A percentile compares a stretch with the other conserved stretches of the same genome.
phyloP scores from a whole-genome alignment of 2,888 invertebrate species.

The Eupithecia dodoneata region DNA sequence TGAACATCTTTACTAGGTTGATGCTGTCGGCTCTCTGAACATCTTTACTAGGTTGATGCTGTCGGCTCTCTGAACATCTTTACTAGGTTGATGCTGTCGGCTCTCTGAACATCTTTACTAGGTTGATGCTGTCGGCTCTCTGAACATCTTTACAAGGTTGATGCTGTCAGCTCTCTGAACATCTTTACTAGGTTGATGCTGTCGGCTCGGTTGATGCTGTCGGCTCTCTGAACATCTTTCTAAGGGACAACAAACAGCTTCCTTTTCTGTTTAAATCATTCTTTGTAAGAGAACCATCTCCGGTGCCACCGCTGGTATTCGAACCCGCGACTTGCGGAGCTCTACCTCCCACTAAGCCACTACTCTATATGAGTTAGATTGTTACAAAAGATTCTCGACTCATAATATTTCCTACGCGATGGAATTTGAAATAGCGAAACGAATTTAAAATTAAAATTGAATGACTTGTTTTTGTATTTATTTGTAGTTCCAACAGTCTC shows the following conservation, averaged over 20 bases:
- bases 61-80: too few relatives aligned
- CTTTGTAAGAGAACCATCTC: background rate
- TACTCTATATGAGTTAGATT: background rate
- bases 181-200: too few relatives aligned
- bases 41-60: too few relatives aligned
- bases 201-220: too few relatives aligned
- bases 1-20: too few relatives aligned
- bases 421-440: slow-evolving; percentile 3
- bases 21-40: too few relatives aligned
- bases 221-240: background rate
- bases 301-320: background rate
- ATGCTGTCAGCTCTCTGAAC: too few relatives aligned
- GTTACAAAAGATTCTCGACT: background rate
- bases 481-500: background rate
- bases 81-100: too few relatives aligned
- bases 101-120: too few relatives aligned
- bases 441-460: slow-evolving; percentile 3
- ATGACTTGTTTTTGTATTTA: slow-evolving; percentile 14
- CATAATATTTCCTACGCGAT: slow-evolving; percentile 3
- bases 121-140: too few relatives aligned
- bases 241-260: too few relatives aligned
- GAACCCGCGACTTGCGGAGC: background rate
- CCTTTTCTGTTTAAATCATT: background rate
- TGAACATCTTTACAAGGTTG: too few relatives aligned
- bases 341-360: background rate